Evolutionary conservation across 2,888 invertebrate species (phyloP), one percentile per base, ranked within the genome.

Genomic region (Spilarctia lutea): DNA sequence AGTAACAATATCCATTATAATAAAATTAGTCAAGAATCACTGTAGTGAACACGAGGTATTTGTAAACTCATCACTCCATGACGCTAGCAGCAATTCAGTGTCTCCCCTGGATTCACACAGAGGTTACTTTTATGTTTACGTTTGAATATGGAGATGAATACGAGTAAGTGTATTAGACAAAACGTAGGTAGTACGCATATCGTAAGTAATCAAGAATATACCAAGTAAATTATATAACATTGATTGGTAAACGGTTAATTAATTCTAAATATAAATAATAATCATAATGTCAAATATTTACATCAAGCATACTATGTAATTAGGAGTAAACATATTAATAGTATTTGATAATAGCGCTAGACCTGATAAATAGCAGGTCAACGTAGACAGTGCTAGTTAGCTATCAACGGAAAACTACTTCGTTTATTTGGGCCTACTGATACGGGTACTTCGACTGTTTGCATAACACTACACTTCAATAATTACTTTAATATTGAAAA

Each of bases 401-500:
- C 45, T 45, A 68, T 24, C 48, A 35, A 24, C 33, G 66, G 65
- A 65, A 66, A 45, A 63, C 20, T 52, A 35, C 63, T 39, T 35
- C 48, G 48, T 2, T 18, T 63, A 69, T 73, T 68, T 73, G 52
- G 68, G 73, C 68, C 39, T 39, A 65, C 48, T 20, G 65, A 16
- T 18, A n/a, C 27, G 16, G 30, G 56, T 65, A 10, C 65, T 42
- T 16, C 42, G n/a, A 68, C 13, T 74, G 66, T 81, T 75, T 75
- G 73, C 72, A 71, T 69, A 71, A 65, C 80, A 72, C 74, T 75
- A 73, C 63, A 24, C 35, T 63, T n/a, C 30, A 63, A 73, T 73
- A 56, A 67, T 48, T 60, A 75, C 76, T 78, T 82, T 76, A 73
- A 69, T 65, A 76, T 76, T 79, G 76, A 73, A 84, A 78, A 81